A percentile compares a stretch with the other conserved stretches of the same genome.
Conservation (phyloP, 2,888 invertebrate genomes). For the Eupithecia vulgata region DNA sequence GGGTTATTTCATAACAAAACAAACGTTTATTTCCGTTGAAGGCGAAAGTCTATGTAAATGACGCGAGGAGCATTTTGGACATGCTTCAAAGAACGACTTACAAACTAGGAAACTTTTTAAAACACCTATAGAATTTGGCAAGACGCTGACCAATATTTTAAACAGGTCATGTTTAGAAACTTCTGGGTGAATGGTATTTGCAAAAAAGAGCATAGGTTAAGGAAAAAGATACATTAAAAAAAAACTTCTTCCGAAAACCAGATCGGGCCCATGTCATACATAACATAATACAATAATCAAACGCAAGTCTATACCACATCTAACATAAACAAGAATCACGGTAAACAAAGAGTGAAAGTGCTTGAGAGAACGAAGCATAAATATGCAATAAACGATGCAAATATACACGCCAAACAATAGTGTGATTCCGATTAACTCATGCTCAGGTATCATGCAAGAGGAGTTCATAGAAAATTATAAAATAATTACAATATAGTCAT, state of each 20-base stretch:
- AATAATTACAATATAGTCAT: constrained; percentile 21
- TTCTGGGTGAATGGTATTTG: not conserved
- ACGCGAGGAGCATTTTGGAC: constrained; percentile 53
- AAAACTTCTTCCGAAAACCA: not conserved
- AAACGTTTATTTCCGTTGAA: constrained; percentile 65
- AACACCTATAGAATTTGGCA: constrained; percentile 8
- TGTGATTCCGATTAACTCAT: constrained; percentile 24
- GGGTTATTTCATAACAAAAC: constrained; percentile 56
- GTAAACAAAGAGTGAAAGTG: constrained; percentile 35
- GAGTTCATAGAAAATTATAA: constrained; percentile 20
- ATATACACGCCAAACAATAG: constrained; percentile 37
- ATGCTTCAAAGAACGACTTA: constrained; percentile 28
- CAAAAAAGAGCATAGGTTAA: not conserved
- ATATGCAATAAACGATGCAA: constrained; percentile 37
- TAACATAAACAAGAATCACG: constrained; percentile 30
- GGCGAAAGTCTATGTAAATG: constrained; percentile 65
- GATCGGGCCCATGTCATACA: not conserved
- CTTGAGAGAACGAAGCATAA: constrained; percentile 34
- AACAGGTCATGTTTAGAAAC: not conserved
- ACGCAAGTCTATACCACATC: not conserved
- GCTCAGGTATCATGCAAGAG: constrained; percentile 26
- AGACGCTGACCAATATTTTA: not conserved
- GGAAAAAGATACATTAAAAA: not conserved
- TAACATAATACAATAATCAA: not conserved
- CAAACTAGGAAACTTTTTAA: constrained; percentile 18